Evolutionary conservation across 2,797 vertebrate genomes (phyloP), one percentile per base, ranked within the genome.

Genomic region (Rhinichthys osculus): DNA sequence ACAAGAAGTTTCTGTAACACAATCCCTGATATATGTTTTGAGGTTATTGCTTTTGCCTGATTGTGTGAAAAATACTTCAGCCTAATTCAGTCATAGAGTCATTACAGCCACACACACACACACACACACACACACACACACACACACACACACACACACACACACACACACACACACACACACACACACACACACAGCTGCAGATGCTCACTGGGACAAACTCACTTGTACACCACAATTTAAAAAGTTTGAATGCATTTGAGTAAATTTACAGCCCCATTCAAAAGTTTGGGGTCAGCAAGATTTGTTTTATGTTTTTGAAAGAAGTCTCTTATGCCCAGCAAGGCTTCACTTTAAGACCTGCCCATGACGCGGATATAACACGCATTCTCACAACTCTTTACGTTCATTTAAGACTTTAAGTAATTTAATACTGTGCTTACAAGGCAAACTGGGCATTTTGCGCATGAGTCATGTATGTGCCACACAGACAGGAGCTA

Each of bases 11-110:
- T 33, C 42, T 23, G 14, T 62, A 78, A 6, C 38, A 16, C 8
- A 19, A 62, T 40, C 35, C 35, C 54, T 78, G 14, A 27, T 19
- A 9, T 27, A 27, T 3, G 38, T 27, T 78, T 42, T 14, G 30
- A 76, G 50, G 35, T 54, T 23, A 38, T 57, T 77, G 74, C 11
- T 54, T 74, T 73, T 47, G 21, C 70, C 16, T 19, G 44, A 44
- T 30, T 47, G n/a, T 44, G 14, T 50, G 44, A 30, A 47, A 27
- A 44, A 62, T 42, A 54, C 47, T 87, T 78, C 40, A 71, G 44
- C 30, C 33, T 21, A 78, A 59, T 83, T 86, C 40, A 7, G 42
- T 78, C 54, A 47, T 44, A 85, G 38, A 85, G 38, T 59, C 33
- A 85, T 71, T 47, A 52, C 47, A 27, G 21, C 67, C 81, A 38